Conservation (phyloP, 2,113 vertebrate genomes). For the Rhodinocichla rosea region DNA sequence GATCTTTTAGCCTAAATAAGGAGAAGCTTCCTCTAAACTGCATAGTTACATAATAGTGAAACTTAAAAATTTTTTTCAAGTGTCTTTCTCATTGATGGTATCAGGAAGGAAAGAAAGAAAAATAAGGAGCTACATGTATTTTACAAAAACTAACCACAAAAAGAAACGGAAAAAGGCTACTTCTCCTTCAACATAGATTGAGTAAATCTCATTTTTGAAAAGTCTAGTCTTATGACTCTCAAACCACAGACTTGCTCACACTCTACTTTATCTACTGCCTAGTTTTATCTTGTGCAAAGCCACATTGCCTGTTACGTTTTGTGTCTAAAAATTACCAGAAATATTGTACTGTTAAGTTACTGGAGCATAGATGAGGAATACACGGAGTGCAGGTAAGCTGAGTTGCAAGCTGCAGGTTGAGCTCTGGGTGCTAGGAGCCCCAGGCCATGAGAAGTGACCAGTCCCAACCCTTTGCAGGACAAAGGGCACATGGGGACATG, state of each 20-base stretch:
- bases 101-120: background rate
- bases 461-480: background rate
- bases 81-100: background rate
- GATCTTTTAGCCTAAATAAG: background rate
- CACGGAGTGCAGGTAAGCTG: rapidly evolving
- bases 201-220: background rate
- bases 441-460: background rate
- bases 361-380: background rate
- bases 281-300: background rate
- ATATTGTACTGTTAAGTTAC: background rate
- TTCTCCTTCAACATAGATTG: background rate
- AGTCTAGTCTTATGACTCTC: background rate
- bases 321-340: background rate
- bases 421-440: background rate
- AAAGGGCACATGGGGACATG: background rate
- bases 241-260: background rate
- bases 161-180: background rate
- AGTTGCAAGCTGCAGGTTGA: background rate
- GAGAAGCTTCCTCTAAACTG: background rate
- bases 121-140: background rate
- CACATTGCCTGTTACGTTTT: background rate
- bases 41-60: background rate
- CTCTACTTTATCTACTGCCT: background rate
- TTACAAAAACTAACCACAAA: background rate
- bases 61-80: background rate